Conservation (phyloP, 2,797 vertebrate genomes). For the Crocodylus rhombifer region DNA sequence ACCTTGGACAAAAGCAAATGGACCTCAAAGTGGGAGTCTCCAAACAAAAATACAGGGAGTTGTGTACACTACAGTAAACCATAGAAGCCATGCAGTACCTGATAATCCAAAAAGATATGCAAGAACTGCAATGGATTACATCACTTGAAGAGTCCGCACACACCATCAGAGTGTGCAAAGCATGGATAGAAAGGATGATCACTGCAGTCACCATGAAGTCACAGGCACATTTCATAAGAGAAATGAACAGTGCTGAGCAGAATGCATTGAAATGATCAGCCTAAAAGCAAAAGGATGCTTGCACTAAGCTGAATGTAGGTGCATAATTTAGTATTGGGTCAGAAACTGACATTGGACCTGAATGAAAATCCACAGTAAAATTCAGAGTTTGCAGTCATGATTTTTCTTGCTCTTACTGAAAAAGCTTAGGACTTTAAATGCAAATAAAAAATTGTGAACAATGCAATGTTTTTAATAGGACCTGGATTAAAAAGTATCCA, state of each 20-base stretch:
- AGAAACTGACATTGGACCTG: not conserved
- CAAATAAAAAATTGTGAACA: too few relatives aligned
- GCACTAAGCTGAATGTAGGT: not conserved
- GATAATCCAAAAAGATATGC: not conserved
- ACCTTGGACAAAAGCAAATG: not conserved
- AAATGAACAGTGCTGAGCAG: not conserved
- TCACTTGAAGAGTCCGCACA: not conserved
- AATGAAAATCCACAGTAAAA: too few relatives aligned
- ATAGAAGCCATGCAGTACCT: not conserved
- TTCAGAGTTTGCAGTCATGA: too few relatives aligned
- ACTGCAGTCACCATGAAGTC: too few relatives aligned
- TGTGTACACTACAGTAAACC: not conserved
- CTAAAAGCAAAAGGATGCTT: not conserved
- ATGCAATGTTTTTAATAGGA: too few relatives aligned
- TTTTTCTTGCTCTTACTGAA: too few relatives aligned
- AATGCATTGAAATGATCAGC: not conserved
- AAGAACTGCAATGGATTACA: slow-evolving; percentile 10
- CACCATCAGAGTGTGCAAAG: not conserved
- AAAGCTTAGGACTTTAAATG: too few relatives aligned
- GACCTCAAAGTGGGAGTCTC: not conserved
- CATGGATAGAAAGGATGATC: too few relatives aligned
- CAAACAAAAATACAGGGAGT: too few relatives aligned
- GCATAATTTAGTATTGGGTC: accelerated
- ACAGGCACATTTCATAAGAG: not conserved
- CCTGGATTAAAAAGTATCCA: too few relatives aligned